Percentiles rank a stretch among this genome's conserved stretches.
phyloP scores from a whole-genome alignment of 1,140 invertebrate genomes.

The Drosophila santomea region DNA sequence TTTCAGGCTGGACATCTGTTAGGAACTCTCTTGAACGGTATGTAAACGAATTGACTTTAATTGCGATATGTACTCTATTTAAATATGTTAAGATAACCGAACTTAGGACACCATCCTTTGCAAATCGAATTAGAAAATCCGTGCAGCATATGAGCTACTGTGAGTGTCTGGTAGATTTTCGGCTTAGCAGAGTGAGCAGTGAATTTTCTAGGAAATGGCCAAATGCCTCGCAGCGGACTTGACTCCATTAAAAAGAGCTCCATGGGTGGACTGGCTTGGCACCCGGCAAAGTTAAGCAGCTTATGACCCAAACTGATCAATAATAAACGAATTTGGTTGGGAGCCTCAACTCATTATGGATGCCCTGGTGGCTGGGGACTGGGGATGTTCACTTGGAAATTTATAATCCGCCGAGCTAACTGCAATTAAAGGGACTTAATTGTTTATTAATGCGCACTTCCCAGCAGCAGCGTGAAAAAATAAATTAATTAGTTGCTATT shows the following conservation, averaged over 20 bases:
- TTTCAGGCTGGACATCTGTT: conserved; percentile 23
- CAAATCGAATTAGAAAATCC: conserved; percentile 7
- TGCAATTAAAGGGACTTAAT: conserved; percentile 78
- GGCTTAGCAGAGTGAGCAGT: conserved; percentile 32
- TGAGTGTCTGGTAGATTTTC: conserved; percentile 11
- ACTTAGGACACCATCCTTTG: background rate
- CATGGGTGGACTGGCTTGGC: conserved; percentile 9
- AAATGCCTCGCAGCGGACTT: conserved; percentile 27
- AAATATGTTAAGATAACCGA: too few relatives aligned
- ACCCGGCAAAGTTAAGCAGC: conserved; percentile 37
- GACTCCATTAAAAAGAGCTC: conserved; percentile 10
- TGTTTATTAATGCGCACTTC: conserved; percentile 80
- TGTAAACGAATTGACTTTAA: conserved; percentile 12
- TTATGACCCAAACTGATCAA: conserved; percentile 47
- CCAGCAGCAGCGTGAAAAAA: conserved; percentile 67
- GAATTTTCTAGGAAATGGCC: conserved; percentile 23
- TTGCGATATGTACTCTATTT: too few relatives aligned
- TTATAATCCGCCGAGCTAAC: conserved; percentile 39
- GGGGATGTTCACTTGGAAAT: conserved; percentile 35
- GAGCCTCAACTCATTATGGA: conserved; percentile 23
- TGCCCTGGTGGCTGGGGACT: conserved; percentile 1
- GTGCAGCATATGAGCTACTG: conserved; percentile 8
- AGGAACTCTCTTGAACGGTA: conserved; percentile 29
- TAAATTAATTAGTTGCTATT: conserved; percentile 79
- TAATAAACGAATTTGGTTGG: conserved; percentile 46